Percentiles rank a stretch among this genome's conserved stretches.
phyloP scores from a whole-genome alignment of 1,140 invertebrate genomes.

The Drosophila varians region DNA sequence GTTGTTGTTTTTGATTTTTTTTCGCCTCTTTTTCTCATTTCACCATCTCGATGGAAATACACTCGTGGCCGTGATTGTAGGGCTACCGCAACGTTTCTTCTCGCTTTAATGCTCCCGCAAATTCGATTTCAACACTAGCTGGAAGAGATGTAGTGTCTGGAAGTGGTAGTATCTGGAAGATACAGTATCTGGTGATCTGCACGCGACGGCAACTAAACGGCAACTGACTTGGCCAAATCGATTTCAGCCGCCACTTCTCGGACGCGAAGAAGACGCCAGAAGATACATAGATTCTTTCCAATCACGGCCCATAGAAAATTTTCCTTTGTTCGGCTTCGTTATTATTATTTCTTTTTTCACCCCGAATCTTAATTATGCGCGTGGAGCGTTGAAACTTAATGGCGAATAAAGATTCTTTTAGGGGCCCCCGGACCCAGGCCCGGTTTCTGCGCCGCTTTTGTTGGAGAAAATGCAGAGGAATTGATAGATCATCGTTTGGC shows the following conservation, averaged over 20 bases:
- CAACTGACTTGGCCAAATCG: constrained; percentile 77
- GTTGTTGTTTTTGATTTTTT: constrained; percentile 1
- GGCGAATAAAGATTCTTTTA: constrained; percentile 71
- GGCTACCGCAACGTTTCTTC: constrained; percentile 4
- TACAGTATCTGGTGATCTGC: constrained; percentile 43
- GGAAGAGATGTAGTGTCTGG: neutral
- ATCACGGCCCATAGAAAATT: constrained; percentile 70
- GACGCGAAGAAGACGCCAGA: constrained; percentile 7
- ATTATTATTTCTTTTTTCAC: constrained; percentile 59
- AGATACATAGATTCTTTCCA: constrained; percentile 69
- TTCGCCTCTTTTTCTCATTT: neutral
- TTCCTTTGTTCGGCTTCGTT: constrained; percentile 58
- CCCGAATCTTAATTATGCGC: constrained; percentile 68
- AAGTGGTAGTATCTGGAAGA: neutral
- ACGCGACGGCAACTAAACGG: constrained; percentile 74
- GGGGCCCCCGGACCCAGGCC: constrained; percentile 15
- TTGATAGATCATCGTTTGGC: constrained; percentile 46
- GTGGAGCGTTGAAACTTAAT: constrained; percentile 75
- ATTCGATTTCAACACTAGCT: constrained; percentile 14
- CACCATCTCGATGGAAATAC: constrained; percentile 16
- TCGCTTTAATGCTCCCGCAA: constrained; percentile 35
- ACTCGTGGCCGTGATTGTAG: neutral
- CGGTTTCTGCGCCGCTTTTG: constrained; percentile 29
- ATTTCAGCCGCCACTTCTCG: constrained; percentile 35
- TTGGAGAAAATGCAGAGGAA: constrained; percentile 71